Base-by-base conservation (phyloP, 2,888 invertebrate genomes). In the Mythimna lalbum region DNA sequence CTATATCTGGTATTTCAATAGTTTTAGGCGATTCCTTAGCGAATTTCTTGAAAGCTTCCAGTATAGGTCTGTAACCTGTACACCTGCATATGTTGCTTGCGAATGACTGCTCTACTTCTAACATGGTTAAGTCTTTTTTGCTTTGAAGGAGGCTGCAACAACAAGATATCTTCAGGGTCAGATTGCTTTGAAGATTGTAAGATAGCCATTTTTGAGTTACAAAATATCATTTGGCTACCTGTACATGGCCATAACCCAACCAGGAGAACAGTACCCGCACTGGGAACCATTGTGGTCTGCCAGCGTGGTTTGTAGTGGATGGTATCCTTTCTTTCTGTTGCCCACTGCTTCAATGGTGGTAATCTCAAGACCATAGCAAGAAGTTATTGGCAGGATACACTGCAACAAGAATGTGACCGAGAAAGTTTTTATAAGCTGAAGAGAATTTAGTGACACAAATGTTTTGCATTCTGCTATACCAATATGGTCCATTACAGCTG, bases 21-120 rank as follows among this genome's bases (percentile, higher is more conserved):
- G 95, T 90, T n/a, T 87, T 81, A 0, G 96, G 94, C 9, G 96
- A 96, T 85, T 97, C 97, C 33, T 88, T 93, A 0, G 97, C 97
- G 76, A 98, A 97, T n/a, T 97, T 97, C 87, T 98, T 98, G 91
- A 98, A 98, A 1, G 98, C 97, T 83, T 98, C 98, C 57, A 98
- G 89, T 67, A 98, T 98, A 1, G 98, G 97, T 12, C 98, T 95
- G 84, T 97, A 98, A 0, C 98, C 98, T 0, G 98, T 98, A 87
- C 98, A 98, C 56, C 98, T 96, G 80, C 98, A 98, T n/a, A 98
- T 96, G 81, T 98, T 98, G 72, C 98, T 97, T 19, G 97, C 98
- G 78, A 98, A 97, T 0, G 97, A 96, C 81, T 97, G 96, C 87
- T 98, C 98, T 57, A 98, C 96, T 85, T 98, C 97, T 47, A 85